Evolutionary conservation across 2,888 invertebrate genomes (phyloP).

Genomic region (Coronaproctus castanopsis): DNA sequence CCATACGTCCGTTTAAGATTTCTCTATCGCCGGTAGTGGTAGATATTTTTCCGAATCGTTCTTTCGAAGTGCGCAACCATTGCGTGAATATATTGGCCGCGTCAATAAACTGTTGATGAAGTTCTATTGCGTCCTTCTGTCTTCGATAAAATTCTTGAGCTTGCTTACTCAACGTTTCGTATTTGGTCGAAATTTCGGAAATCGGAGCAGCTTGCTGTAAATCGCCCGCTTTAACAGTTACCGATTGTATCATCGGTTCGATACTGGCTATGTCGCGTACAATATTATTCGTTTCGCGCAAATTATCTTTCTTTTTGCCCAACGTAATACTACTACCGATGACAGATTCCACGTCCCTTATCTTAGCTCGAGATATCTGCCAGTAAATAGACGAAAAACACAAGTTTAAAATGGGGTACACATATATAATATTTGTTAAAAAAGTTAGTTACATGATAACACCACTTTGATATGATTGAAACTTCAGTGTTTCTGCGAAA

Average conservation of each 20-base stretch:
- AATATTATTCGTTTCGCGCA: slow-evolving; percentile 78
- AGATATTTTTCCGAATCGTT: slow-evolving; percentile 72
- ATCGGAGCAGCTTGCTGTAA: slow-evolving; percentile 77
- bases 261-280: slow-evolving; percentile 92
- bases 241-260: slow-evolving; percentile 92
- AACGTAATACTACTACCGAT: slow-evolving; percentile 56
- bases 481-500: no score
- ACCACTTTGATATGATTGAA: no score
- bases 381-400: slow-evolving; percentile 9
- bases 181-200: slow-evolving; percentile 76
- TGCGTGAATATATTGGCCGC: slow-evolving; percentile 76
- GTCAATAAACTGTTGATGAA: slow-evolving; percentile 79
- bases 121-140: slow-evolving; percentile 72
- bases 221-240: slow-evolving; percentile 80
- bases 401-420: not conserved
- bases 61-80: slow-evolving; percentile 81
- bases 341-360: slow-evolving; percentile 42
- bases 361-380: slow-evolving; percentile 43
- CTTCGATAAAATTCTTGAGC: slow-evolving; percentile 75
- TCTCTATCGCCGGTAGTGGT: slow-evolving; percentile 85
- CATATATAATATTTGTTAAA: not conserved
- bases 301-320: slow-evolving; percentile 69
- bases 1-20: slow-evolving; percentile 62
- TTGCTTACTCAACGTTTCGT: slow-evolving; percentile 71
- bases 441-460: not conserved